Base-by-base conservation (phyloP, 2,797 vertebrate genomes). In the Bradypodion pumilum region DNA sequence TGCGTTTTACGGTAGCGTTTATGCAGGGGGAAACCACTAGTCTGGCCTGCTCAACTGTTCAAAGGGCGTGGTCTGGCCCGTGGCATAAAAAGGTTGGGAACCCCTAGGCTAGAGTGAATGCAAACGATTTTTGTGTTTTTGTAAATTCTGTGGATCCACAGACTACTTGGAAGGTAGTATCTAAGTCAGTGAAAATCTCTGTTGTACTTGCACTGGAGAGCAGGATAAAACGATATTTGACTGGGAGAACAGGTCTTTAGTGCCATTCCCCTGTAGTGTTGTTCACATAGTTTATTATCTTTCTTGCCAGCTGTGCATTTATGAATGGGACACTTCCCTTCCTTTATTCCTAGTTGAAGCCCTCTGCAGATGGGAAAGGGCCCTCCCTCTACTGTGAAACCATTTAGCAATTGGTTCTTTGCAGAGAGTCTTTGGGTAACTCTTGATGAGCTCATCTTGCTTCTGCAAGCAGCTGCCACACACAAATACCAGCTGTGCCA, bases 401-500 rank as follows among this genome's bases (percentile, higher is more conserved):
- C 42, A 21, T 73, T 52, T 76, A 65, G 73, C 63, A 68, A 62
- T 76, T 73, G 15, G 15, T 70, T 85, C 73, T 85, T 81, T 32
- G 37, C 65, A 69, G 40, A 81, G 79, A 81, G 44, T 70, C 66
- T 60, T 78, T 29, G 69, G 59, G 75, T 82, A 80, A 82, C 44
- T 84, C 56, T 56, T 80, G 76, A 65, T 87, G 81, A 87, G 56
- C 81, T 87, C 86, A 84, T 80, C 70, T 66, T 60, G 35, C 37
- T 68, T 77, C 23, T 46, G 65, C 44, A 66, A 74, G 60, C 69
- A 79, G 60, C 82, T 72, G 65, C 59, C 42, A 69, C 37, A 29
- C 63, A 80, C 65, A 87, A 84, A 87, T 87, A 84, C 86, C 86
- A 87, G 82, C 86, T 84, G 82, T 73, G 37, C 82, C 74, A 73